Base-by-base conservation (phyloP, 2,888 invertebrate species). In the Dromius quadrimaculatus region DNA sequence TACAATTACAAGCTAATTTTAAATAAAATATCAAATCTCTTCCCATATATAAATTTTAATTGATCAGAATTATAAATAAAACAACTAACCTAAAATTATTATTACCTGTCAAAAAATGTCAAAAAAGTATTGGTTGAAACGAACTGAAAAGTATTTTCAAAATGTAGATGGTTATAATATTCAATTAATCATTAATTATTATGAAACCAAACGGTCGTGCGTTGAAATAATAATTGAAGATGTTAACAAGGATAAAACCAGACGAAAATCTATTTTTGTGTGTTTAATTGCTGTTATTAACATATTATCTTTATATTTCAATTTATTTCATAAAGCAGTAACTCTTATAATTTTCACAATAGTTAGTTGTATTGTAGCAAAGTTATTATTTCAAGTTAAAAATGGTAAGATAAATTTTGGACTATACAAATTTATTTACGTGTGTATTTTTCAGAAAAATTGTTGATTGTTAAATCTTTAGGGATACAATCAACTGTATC, bases 401-500 rank as follows among this genome's bases (percentile, higher is more conserved):
- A 77, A 75, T 41, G 79, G 76, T 80, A 76, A 41, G 76, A 8
- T 23, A 11, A 34, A 6, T 22, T 8, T 20, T 13, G 9, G 11
- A 11, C 13, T 38, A 45, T 73, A 72, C 76, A 28, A 73, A 22
- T 1, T 19, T 61, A 73, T 17, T 45, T 41, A 68, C 13, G 5
- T n/a, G n/a, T n/a, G n/a, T 19, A 62, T 5, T 41, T 74, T 71
- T 1, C 62, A 82, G 83, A 83, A 73, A 78, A 74, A 38, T 57
- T 82, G 15, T 72, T 78, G 11, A 74, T 79, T 8, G 75, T 80
- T n/a, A 76, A 79, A 68, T 81, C 82, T 57, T 78, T 83, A 75
- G 83, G 81, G 0, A 72, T 83, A 1, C 82, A 83, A 73, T 76
- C 79, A 0, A 78, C 80, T 59, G 79, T 79, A 19, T 75, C 78